A percentile compares a stretch with the other conserved stretches of the same genome.
Evolutionary conservation across 2,888 invertebrate genomes (phyloP).

Genomic region (Diaperis boleti): DNA sequence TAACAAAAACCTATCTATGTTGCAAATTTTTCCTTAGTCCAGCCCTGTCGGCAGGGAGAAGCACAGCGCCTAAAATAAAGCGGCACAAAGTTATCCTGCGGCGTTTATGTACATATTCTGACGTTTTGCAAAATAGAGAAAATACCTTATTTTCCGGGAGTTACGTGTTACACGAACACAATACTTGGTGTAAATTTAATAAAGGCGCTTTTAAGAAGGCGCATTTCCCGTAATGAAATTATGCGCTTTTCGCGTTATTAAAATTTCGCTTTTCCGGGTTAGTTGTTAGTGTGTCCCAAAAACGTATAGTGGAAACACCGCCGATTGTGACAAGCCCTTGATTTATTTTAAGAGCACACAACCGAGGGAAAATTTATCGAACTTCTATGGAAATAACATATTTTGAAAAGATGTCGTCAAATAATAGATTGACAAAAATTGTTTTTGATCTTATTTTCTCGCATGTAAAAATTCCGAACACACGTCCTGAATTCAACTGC

Average conservation of each 20-base stretch:
- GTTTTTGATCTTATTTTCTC: slow-evolving; percentile 61
- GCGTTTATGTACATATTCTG: slow-evolving; percentile 40
- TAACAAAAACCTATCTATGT: not conserved
- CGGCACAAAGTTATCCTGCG: slow-evolving; percentile 37
- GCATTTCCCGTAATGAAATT: slow-evolving; percentile 26
- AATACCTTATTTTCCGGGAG: slow-evolving; percentile 36
- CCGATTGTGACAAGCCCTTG: not conserved
- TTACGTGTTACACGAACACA: slow-evolving; percentile 34
- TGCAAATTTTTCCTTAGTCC: slow-evolving; percentile 12
- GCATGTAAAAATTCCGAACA: slow-evolving; percentile 58
- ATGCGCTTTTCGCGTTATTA: slow-evolving; percentile 18
- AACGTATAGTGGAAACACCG: not conserved
- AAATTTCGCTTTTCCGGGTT: slow-evolving; percentile 15
- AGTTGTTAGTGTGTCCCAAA: slow-evolving; percentile 20
- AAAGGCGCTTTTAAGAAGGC: slow-evolving; percentile 26
- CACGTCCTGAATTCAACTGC: slow-evolving; percentile 56
- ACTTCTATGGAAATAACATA: slow-evolving; percentile 42
- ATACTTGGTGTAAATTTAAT: slow-evolving; percentile 31
- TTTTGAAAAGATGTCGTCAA: slow-evolving; percentile 53
- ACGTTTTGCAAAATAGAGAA: slow-evolving; percentile 41
- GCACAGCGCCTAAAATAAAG: slow-evolving; percentile 21
- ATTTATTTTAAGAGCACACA: slow-evolving; percentile 10
- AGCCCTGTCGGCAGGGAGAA: slow-evolving; percentile 20
- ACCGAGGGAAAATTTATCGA: not conserved
- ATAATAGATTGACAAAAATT: slow-evolving; percentile 57